Evolutionary conservation across 1,140 invertebrate species (phyloP).

Genomic region (Diachasmimorpha longicaudata): DNA sequence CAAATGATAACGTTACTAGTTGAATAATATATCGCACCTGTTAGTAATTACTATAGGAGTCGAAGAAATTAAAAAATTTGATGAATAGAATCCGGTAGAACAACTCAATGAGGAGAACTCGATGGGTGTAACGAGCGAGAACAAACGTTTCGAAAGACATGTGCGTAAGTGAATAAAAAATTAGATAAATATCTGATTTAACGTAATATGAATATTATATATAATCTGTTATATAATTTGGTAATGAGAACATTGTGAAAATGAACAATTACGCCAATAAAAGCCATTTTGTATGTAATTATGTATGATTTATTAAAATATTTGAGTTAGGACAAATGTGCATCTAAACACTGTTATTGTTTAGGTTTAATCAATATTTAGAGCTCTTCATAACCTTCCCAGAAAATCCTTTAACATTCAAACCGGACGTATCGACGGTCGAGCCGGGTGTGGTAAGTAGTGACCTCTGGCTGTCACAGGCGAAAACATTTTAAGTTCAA

Average conservation of each 20-base stretch:
- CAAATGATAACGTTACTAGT: background rate
- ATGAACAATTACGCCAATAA: conserved; percentile 35
- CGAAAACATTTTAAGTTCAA: no score
- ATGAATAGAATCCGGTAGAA: no score
- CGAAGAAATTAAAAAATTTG: background rate
- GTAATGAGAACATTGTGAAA: conserved; percentile 42
- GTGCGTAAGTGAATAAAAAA: conserved; percentile 51
- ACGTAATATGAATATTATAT: conserved; percentile 37
- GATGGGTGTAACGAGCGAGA: background rate
- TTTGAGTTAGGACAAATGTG: background rate
- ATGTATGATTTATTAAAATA: background rate
- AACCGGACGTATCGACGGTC: no score
- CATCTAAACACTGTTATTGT: no score
- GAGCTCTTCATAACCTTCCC: no score
- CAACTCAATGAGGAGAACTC: background rate
- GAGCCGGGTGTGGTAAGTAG: no score
- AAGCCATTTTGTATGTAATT: conserved; percentile 33
- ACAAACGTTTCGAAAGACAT: background rate
- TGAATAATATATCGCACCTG: background rate
- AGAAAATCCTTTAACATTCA: no score
- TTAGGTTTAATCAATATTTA: no score
- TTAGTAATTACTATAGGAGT: background rate
- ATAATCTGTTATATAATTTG: conserved; percentile 54
- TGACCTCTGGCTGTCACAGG: no score
- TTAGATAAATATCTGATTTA: conserved; percentile 53